phyloP scores from a whole-genome alignment of 2,888 invertebrate genomes.

The Podotricha telesiphe region DNA sequence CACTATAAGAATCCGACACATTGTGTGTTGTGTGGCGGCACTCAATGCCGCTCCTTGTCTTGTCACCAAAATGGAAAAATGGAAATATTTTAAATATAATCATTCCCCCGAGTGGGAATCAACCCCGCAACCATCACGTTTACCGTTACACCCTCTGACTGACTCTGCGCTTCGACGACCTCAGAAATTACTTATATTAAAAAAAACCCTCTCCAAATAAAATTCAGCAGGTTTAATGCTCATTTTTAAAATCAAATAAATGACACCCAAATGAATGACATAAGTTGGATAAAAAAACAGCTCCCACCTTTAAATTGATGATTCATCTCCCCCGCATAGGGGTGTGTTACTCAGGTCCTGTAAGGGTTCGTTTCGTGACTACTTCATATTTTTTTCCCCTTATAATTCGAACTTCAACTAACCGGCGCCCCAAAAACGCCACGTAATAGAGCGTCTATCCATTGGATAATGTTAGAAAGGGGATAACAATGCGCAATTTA shows the following conservation, averaged over 20 bases:
- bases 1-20: too few species aligned
- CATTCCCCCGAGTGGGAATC: too few species aligned
- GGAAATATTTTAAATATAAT: too few species aligned
- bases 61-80: too few species aligned
- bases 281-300: background rate
- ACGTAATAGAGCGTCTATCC: conserved; percentile 36
- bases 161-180: too few species aligned
- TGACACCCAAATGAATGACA: background rate
- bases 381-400: conserved; percentile 30
- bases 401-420: conserved; percentile 19
- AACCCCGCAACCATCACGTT: too few species aligned
- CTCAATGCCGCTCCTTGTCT: too few species aligned
- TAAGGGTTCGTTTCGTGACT: conserved; percentile 20
- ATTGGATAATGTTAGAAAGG: conserved; percentile 31
- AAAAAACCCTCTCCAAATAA: background rate
- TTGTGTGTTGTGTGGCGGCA: too few species aligned
- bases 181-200: too few species aligned
- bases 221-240: background rate
- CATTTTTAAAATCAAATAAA: background rate
- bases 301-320: conserved; percentile 4
- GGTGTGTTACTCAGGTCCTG: conserved; percentile 11
- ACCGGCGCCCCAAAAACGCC: conserved; percentile 32
- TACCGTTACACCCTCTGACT: too few species aligned
- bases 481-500: conserved; percentile 35
- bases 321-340: conserved; percentile 23